Evolutionary conservation across 2,888 invertebrate genomes (phyloP).

Genomic region (Eurytoma californica): DNA sequence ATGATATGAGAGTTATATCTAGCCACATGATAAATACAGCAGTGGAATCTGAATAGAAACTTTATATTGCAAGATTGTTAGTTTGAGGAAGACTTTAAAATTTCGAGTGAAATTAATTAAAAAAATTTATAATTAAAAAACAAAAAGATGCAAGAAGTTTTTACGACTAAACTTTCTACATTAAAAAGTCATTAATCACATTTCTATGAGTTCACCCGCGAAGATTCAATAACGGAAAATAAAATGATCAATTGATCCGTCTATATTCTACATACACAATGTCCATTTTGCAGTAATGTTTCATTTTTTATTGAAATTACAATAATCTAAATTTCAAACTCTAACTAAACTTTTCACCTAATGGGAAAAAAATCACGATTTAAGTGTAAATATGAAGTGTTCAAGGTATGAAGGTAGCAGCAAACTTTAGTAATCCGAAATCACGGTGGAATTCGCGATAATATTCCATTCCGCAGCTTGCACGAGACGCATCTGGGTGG

Average conservation of each 20-base stretch:
- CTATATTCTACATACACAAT: background rate
- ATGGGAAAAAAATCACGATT: background rate
- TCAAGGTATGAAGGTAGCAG: background rate
- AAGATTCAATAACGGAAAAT: slow-evolving; percentile 50
- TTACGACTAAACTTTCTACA: slow-evolving; percentile 42
- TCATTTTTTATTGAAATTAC: slow-evolving; percentile 15
- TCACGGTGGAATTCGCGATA: background rate
- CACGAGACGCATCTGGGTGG: background rate
- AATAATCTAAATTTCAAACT: slow-evolving; percentile 5
- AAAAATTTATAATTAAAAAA: too few relatives aligned
- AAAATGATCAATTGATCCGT: slow-evolving; percentile 48
- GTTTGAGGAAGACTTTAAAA: too few relatives aligned
- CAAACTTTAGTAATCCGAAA: slow-evolving; percentile 15
- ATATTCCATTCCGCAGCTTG: slow-evolving; percentile 16
- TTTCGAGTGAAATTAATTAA: background rate
- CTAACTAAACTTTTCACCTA: background rate
- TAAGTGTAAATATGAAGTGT: too few relatives aligned
- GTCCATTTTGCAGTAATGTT: slow-evolving; percentile 5
- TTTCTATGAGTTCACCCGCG: slow-evolving; percentile 35
- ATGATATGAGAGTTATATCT: too few relatives aligned
- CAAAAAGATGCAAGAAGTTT: slow-evolving; percentile 13
- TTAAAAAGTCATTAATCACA: slow-evolving; percentile 52
- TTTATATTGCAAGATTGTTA: background rate
- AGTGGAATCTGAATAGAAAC: background rate
- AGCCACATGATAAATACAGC: too few relatives aligned